These are phyloP conservation scores for Sesamia inferens DNA, from an alignment of 2,888 invertebrate species.

Conservation along the genomic window DNA sequence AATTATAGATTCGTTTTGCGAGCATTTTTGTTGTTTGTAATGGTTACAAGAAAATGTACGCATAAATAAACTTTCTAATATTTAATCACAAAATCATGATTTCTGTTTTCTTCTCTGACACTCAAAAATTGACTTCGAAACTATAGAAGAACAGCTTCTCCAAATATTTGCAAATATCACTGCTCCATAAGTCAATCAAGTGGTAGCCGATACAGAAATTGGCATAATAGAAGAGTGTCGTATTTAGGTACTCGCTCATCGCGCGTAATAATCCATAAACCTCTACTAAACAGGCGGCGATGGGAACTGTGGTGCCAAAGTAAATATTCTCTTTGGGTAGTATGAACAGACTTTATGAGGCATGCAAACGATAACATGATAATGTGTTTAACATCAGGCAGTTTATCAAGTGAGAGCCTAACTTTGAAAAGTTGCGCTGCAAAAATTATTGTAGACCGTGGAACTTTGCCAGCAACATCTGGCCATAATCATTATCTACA, in stretches of 20 bases:
- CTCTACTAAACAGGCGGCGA: conserved; percentile 28
- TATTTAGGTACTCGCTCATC: conserved; percentile 1
- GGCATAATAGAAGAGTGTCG: not conserved
- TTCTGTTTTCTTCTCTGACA: not conserved
- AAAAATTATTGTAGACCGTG: not conserved
- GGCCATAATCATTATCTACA: not conserved
- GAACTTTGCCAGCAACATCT: not conserved
- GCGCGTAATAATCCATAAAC: conserved; percentile 17
- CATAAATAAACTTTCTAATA: not conserved
- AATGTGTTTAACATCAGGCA: conserved; percentile 21
- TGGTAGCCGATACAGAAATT: not conserved
- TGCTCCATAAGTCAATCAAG: not conserved
- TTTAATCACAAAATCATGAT: not conserved
- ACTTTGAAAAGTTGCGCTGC: not conserved
- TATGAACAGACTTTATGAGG: conserved; percentile 37
- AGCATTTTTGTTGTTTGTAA: not conserved
- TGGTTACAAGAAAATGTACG: not conserved
- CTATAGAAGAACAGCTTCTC: not conserved
- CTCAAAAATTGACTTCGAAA: not conserved
- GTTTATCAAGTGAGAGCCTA: not conserved
- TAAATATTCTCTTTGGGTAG: conserved; percentile 50
- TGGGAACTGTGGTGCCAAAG: conserved; percentile 58
- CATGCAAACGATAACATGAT: conserved; percentile 22
- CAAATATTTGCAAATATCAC: not conserved
- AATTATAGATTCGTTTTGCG: conserved; percentile 11